Conservation (phyloP, 2,113 vertebrate genomes). For the Albula goreensis region DNA sequence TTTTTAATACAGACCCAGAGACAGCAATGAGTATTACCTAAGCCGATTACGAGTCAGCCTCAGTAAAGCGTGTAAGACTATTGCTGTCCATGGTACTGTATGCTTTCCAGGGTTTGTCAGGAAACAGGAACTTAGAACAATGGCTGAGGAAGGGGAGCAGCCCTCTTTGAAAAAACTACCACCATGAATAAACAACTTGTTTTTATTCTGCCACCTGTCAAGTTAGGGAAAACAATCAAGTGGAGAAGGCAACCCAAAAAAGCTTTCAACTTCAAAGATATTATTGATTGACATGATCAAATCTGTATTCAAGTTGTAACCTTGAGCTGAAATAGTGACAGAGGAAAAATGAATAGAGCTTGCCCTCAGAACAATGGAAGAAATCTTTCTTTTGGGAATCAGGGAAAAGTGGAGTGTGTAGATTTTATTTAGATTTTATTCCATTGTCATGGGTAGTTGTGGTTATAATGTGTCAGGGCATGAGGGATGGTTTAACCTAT, state of each 20-base stretch:
- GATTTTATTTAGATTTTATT: neutral
- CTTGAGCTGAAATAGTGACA: neutral
- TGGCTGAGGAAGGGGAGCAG: neutral
- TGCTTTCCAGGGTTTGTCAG: neutral
- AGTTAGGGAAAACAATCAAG: neutral
- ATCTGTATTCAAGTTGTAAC: neutral
- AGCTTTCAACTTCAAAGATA: neutral
- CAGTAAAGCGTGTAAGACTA: neutral
- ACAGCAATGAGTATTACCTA: neutral
- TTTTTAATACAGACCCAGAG: neutral
- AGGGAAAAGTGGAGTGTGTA: neutral
- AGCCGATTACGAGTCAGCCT: neutral
- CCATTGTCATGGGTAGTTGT: neutral
- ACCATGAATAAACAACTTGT: neutral
- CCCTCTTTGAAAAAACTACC: neutral
- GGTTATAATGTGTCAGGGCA: neutral
- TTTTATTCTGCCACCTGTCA: neutral
- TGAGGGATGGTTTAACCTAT: neutral
- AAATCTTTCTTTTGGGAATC: neutral
- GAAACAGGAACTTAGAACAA: neutral
- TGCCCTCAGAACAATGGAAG: neutral
- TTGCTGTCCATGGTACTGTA: neutral
- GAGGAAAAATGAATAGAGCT: neutral
- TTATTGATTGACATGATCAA: neutral
- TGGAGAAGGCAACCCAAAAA: neutral